Base-by-base conservation (phyloP, 2,797 vertebrate genomes). In the Sus cebifrons region DNA sequence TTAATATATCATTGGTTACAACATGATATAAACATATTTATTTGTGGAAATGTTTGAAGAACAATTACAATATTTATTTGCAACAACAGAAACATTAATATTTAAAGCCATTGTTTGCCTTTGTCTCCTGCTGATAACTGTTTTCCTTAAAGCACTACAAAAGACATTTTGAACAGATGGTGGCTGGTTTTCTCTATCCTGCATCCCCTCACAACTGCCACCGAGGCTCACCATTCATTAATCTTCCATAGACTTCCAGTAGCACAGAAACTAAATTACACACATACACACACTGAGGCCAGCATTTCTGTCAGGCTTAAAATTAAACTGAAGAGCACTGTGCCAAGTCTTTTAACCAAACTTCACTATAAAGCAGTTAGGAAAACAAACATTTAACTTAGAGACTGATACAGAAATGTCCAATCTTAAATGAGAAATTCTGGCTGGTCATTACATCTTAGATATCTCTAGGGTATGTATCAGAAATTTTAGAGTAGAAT, bases 221-320 rank as follows among this genome's bases (percentile, higher is more conserved):
- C 99, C 97, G 98, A 99, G 99, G 98, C 99, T 99, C 98, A 98
- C 99, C 98, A 99, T 99, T 99, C 99, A 99, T 99, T 99, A 99
- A 99, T 99, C 99, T 99, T 99, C 99, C 99, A 99, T 99, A 99
- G 99, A 99, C 99, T 99, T 99, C 98, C 99, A 99, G 99, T 99
- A 99, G 99, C 99, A 99, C 99, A 99, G 98, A 97, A 98, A 99
- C 99, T 99, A 99, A 99, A 99, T 99, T 99, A 99, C 99, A 99
- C 98, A 99, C 97, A 98, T 60, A 98, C 98, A 99, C 98, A 98
- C 94, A 98, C 95, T 88, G 97, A 98, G 99, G 99, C 99, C 99
- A 98, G 98, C 98, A 95, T 99, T 99, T 99, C 99, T 99, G 99
- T 99, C 99, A 99, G 99, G 98, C 98, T 99, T 98, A 98, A 99